Conservation (phyloP, 92 coral and sea anemone genomes). For the Siderastrea siderea region DNA sequence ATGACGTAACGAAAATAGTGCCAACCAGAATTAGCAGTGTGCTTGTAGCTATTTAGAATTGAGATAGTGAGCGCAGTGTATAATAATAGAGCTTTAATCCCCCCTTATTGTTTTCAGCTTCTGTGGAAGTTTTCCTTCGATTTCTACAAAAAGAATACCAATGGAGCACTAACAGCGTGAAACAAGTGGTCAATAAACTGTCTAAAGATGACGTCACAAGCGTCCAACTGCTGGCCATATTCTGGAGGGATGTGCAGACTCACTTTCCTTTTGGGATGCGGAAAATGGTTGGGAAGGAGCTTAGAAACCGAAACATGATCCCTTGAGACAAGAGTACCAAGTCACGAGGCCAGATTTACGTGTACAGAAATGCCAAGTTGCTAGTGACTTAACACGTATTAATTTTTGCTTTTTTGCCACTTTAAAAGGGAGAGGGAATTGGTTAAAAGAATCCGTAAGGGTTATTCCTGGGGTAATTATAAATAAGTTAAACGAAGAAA, state of each 20-base stretch:
- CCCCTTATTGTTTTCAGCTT: no score
- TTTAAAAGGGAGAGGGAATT: no score
- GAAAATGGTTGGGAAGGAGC: constrained; percentile 63
- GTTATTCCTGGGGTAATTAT: no score
- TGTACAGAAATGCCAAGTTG: not conserved
- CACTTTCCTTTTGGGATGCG: constrained; percentile 57
- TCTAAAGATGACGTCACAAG: constrained; percentile 72
- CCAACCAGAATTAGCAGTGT: no score
- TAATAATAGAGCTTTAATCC: no score
- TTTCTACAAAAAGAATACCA: constrained; percentile 54
- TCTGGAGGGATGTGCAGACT: constrained; percentile 65
- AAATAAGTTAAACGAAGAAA: no score
- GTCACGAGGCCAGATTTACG: not conserved
- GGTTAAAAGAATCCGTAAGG: no score
- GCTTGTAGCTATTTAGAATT: no score
- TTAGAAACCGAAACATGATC: constrained; percentile 65
- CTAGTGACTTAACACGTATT: no score
- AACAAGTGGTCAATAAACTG: constrained; percentile 39
- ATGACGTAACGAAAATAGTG: no score
- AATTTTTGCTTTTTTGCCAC: no score
- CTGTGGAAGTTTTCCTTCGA: constrained; percentile 58
- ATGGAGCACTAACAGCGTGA: constrained; percentile 49
- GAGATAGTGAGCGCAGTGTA: no score
- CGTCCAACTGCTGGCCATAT: constrained; percentile 64
- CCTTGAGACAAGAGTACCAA: not conserved